Conservation (phyloP, 2,113 vertebrate genomes). For the Syngnathus floridae region DNA sequence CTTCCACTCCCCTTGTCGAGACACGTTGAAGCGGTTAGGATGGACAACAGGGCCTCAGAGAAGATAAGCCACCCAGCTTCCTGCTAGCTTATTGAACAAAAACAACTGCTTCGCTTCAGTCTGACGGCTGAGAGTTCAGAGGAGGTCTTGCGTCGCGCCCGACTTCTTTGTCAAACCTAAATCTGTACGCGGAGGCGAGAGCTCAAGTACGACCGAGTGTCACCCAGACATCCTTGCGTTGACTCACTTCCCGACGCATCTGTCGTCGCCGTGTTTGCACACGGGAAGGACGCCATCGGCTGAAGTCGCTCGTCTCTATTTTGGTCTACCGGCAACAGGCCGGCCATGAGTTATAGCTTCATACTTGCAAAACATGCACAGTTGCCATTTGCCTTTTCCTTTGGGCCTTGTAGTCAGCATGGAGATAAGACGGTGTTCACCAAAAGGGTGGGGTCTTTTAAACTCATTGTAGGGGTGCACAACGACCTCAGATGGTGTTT, state of each 20-base stretch:
- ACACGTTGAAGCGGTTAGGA: slow-evolving; percentile 19
- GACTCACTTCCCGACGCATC: slow-evolving; percentile 34
- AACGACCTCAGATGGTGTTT: neutral
- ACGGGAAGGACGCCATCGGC: slow-evolving; percentile 30
- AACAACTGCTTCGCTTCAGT: slow-evolving; percentile 1
- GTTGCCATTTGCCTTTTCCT: slow-evolving; percentile 5
- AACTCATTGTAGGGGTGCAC: neutral
- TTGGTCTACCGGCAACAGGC: slow-evolving; percentile 30
- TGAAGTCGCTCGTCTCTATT: slow-evolving; percentile 49
- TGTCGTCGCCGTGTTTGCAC: slow-evolving; percentile 43
- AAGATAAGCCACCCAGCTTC: slow-evolving; percentile 26
- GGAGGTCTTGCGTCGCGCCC: slow-evolving; percentile 9
- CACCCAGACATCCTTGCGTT: slow-evolving; percentile 28
- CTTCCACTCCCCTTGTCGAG: slow-evolving; percentile 25
- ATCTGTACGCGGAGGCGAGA: too few species aligned
- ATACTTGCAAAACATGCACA: slow-evolving; percentile 14
- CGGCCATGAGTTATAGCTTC: slow-evolving; percentile 13
- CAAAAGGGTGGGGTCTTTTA: neutral
- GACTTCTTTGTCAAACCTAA: neutral
- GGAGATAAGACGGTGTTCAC: slow-evolving; percentile 2
- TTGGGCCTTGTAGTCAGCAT: neutral
- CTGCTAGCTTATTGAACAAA: neutral
- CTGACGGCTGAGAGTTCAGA: slow-evolving; percentile 6
- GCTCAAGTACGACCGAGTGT: neutral
- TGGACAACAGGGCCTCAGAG: slow-evolving; percentile 15